Evolutionary conservation across 2,888 invertebrate genomes (phyloP).

Genomic region (Acanthoscelides obtectus): DNA sequence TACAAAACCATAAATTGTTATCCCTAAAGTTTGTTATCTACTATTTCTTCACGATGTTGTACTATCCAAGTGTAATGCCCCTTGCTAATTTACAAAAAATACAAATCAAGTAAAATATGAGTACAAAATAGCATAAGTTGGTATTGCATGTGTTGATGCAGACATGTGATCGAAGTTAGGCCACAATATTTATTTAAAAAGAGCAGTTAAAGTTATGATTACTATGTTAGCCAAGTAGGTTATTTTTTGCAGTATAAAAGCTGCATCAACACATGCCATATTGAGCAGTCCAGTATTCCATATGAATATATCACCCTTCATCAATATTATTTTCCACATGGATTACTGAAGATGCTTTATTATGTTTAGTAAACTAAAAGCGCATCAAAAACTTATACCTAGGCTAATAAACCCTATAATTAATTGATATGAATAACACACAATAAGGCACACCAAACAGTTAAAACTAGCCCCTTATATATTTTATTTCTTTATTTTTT

Average conservation of each 20-base stretch:
- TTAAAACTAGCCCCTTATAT: neutral
- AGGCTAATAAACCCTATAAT: neutral
- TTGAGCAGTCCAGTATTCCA: neutral
- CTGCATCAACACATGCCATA: neutral
- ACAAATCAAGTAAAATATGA: neutral
- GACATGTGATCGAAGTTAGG: too few species aligned
- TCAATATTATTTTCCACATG: neutral
- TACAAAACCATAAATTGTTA: neutral
- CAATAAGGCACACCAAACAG: neutral
- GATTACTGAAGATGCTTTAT: neutral
- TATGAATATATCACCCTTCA: neutral
- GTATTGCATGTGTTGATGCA: neutral
- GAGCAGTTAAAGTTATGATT: too few species aligned
- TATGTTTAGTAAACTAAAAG: too few species aligned
- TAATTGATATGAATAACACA: neutral
- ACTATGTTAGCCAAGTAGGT: too few species aligned
- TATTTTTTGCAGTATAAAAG: neutral
- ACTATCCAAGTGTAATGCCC: neutral
- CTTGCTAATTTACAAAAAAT: neutral
- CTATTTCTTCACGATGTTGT: neutral
- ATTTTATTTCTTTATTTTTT: neutral
- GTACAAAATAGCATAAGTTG: neutral
- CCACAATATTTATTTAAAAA: too few species aligned
- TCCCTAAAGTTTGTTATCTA: neutral
- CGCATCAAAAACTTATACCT: neutral